Evolutionary conservation across 2,797 vertebrate species (phyloP).

Genomic region (Pseudocheirus occidentalis): DNA sequence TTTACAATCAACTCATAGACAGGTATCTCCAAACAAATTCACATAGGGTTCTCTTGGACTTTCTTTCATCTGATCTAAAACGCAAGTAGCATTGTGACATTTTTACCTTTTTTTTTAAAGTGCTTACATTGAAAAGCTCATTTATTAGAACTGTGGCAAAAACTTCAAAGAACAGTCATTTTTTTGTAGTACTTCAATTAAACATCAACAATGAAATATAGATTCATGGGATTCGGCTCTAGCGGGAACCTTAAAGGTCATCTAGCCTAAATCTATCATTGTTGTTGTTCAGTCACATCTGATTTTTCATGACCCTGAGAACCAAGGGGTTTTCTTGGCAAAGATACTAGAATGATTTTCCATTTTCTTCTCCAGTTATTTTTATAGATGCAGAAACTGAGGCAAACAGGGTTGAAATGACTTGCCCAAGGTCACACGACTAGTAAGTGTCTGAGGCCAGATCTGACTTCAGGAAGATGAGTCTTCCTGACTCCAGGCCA

Average conservation of each 20-base stretch:
- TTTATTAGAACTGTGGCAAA: constrained; percentile 25
- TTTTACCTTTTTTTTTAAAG: constrained; percentile 4
- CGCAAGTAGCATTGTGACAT: too few relatives aligned
- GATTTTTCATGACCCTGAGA: not conserved
- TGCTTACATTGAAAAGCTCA: constrained; percentile 20
- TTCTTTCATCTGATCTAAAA: not conserved
- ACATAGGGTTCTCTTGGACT: not conserved
- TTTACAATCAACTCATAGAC: not conserved
- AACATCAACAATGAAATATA: not conserved
- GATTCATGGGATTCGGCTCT: not conserved
- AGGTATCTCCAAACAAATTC: not conserved
- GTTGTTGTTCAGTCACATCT: not conserved
- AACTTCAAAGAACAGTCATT: not conserved
- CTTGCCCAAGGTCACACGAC: not conserved
- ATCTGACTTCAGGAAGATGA: not conserved
- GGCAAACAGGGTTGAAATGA: not conserved
- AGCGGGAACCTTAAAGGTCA: not conserved
- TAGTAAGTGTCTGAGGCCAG: too few relatives aligned
- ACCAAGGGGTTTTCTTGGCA: not conserved
- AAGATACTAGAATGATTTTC: not conserved
- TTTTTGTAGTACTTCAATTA: not conserved
- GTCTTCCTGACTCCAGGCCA: not conserved
- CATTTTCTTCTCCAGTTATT: not conserved
- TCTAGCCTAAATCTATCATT: not conserved
- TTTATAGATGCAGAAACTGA: not conserved